These are phyloP conservation scores for Chironomus tentans DNA, from an alignment of 2,888 invertebrate genomes.

Conservation along the genomic window DNA sequence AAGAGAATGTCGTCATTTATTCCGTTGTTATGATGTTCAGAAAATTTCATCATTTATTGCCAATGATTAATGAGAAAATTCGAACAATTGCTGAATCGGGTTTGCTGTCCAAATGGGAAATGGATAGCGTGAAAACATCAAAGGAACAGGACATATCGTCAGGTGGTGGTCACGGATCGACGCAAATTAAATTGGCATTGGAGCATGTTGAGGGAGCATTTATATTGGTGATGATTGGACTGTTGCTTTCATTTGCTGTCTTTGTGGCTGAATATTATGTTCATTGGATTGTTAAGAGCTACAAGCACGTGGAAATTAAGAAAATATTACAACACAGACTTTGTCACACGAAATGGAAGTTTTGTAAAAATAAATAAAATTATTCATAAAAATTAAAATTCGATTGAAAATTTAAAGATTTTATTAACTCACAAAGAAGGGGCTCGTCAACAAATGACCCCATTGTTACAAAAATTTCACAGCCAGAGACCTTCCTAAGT, in stretches of 20 bases:
- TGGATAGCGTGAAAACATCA: not conserved
- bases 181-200: not conserved
- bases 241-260: not conserved
- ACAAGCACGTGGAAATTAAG: not conserved
- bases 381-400: too few relatives aligned
- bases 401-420: too few relatives aligned
- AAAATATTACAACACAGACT: not conserved
- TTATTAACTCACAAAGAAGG: too few relatives aligned
- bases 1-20: conserved; percentile 39
- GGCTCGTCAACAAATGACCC: too few relatives aligned
- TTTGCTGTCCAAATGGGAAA: conserved; percentile 38
- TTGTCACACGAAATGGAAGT: not conserved
- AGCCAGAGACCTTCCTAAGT: too few relatives aligned
- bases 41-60: conserved; percentile 38
- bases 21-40: conserved; percentile 37
- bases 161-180: not conserved
- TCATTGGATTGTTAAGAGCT: not conserved
- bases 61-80: conserved; percentile 38
- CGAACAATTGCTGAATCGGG: conserved; percentile 39
- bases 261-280: not conserved
- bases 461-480: too few relatives aligned
- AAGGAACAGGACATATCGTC: not conserved
- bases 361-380: too few relatives aligned
- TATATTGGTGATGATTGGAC: conserved; percentile 6
- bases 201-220: conserved; percentile 22